Base-by-base conservation (phyloP, 2,797 vertebrate species). In the Bradypodion pumilum region DNA sequence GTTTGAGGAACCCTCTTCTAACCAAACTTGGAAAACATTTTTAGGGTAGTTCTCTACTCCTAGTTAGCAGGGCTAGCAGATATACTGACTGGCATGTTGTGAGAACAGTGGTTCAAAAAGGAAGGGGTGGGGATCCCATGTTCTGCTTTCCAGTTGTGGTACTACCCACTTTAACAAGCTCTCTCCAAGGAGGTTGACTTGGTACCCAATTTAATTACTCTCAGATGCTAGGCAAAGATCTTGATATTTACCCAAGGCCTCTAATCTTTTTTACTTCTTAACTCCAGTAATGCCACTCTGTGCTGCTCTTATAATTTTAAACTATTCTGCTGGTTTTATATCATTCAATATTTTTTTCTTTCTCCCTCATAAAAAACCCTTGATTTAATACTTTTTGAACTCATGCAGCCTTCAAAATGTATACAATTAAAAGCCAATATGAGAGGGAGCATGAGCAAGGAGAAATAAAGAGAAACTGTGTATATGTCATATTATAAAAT, bases 221-320 rank as follows among this genome's bases (percentile, higher is more conserved):
- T 70, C 32, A 23, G 32, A 69, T 49, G 49, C 49, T 25, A 68
- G 25, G 25, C 40, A 80, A 66, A 80, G 46, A 35, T 56, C 63
- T 49, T 80, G 78, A 35, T 80, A 80, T 69, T 80, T 78, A 65
- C 40, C 27, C 25, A 63, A 60, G 15, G 29, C 7, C 29, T 44
- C 76, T 78, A 78, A 78, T 78, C 76, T 78, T 78, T 62, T 44
- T n/a, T 29, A n/a, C 60, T 63, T 78, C 76, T 63, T 63, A 63
- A 44, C 76, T 63, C 60, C 60, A 46, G 23, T 78, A 40, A 46
- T 29, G 60, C 7, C 10, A n/a, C 23, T 37, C 29, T 4, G 6
- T 59, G 52, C 74, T 32, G 40, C 29, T 44, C 63, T 78, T 63
- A 44, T 44, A 44, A n/a, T 76, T 76, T 76, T 60, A 35, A 76